Evolutionary conservation across 2,113 vertebrate species (phyloP).

Genomic region (Riparia riparia): DNA sequence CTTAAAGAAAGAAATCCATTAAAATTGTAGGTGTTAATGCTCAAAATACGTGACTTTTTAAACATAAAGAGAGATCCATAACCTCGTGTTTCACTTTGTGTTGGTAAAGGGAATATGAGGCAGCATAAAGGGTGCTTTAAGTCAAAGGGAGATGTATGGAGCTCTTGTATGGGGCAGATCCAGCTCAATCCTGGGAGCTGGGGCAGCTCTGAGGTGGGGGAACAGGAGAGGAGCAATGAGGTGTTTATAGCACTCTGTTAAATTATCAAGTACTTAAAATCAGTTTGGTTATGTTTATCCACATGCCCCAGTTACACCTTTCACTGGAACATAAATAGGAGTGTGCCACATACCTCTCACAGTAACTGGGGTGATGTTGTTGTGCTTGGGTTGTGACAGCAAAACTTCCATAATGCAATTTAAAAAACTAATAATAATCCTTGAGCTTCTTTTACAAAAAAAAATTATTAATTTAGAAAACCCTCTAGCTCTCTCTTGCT

Average conservation of each 20-base stretch:
- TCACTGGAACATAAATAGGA: not conserved
- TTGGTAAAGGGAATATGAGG: not conserved
- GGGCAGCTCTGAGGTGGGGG: not conserved
- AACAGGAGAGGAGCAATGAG: not conserved
- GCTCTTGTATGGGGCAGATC: not conserved
- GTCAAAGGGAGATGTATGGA: not conserved
- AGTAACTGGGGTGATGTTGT: not conserved
- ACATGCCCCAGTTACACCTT: not conserved
- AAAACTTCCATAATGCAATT: not conserved
- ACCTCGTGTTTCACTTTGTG: not conserved
- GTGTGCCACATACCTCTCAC: accelerated
- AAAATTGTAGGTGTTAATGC: not conserved
- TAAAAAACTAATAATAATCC: not conserved
- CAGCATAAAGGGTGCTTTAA: not conserved
- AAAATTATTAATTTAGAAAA: not conserved
- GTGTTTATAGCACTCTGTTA: not conserved
- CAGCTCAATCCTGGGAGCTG: not conserved
- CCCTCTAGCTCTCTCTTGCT: accelerated
- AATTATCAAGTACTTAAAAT: not conserved
- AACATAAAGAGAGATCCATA: not conserved
- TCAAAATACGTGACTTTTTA: not conserved
- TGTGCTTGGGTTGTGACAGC: not conserved
- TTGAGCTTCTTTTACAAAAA: not conserved
- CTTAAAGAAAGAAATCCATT: not conserved
- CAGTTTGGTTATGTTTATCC: not conserved